Conservation (phyloP, 2,888 invertebrate genomes). For the Rutpela maculata region DNA sequence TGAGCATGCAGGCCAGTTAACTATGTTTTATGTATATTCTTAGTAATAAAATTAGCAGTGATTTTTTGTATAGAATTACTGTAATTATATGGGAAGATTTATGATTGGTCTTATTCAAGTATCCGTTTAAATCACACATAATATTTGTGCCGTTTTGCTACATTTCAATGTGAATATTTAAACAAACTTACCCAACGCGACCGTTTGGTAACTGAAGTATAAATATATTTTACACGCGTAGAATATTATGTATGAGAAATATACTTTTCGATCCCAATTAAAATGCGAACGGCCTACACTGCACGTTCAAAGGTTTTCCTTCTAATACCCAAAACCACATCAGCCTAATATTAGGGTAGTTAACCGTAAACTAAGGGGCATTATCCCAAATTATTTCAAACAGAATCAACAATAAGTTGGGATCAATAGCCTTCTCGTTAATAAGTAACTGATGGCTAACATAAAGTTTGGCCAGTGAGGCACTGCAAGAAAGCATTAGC, state of each 20-base stretch:
- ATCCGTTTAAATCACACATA: too few relatives aligned
- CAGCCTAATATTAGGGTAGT: conserved; percentile 1
- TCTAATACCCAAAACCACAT: conserved; percentile 13
- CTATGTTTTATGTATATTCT: too few relatives aligned
- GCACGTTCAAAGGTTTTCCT: background rate
- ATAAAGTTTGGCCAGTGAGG: conserved; percentile 26
- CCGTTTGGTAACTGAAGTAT: too few relatives aligned
- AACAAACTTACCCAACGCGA: too few relatives aligned
- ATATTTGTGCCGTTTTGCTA: too few relatives aligned
- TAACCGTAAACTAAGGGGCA: background rate
- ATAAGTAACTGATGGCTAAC: conserved; percentile 27
- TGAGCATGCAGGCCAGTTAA: too few relatives aligned
- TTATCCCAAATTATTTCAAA: conserved; percentile 28
- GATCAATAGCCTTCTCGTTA: conserved; percentile 29
- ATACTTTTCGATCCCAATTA: background rate
- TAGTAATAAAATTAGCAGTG: too few relatives aligned
- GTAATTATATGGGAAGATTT: too few relatives aligned
- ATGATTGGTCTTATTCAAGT: too few relatives aligned
- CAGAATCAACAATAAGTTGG: conserved; percentile 13
- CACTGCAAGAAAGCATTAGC: conserved; percentile 54
- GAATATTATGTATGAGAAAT: background rate
- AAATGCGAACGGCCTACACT: background rate
- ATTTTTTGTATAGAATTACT: too few relatives aligned
- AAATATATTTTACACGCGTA: too few relatives aligned
- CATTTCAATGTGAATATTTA: too few relatives aligned